phyloP scores from a whole-genome alignment of 2,888 invertebrate genomes.

The Noctua janthe region DNA sequence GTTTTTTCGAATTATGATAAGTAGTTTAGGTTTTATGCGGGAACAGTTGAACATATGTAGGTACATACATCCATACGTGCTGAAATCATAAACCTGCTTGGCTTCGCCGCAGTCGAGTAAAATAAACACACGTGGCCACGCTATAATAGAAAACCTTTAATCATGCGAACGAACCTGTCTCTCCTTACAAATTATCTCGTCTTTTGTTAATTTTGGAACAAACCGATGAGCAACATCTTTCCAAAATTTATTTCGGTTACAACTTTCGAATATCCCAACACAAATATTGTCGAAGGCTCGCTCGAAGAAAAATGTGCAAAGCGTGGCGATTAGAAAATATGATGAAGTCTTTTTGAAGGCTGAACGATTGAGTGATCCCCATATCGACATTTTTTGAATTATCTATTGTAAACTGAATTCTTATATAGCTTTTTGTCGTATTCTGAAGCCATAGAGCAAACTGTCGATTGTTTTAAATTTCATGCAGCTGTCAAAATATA shows the following conservation, averaged over 20 bases:
- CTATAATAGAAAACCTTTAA: slow-evolving; percentile 23
- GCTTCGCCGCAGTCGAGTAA: not conserved
- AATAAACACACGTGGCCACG: not conserved
- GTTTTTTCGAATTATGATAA: not conserved
- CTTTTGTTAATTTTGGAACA: not conserved
- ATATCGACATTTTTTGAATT: slow-evolving; percentile 80
- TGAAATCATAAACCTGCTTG: not conserved
- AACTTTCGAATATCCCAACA: slow-evolving; percentile 91
- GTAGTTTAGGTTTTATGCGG: not conserved
- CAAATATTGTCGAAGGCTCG: slow-evolving; percentile 93
- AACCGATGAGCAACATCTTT: slow-evolving; percentile 32
- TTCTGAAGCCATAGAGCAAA: not conserved
- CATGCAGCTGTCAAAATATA: not conserved
- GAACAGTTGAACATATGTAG: not conserved
- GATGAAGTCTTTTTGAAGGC: slow-evolving; percentile 96
- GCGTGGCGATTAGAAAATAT: slow-evolving; percentile 92
- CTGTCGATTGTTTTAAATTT: not conserved
- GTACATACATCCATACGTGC: not conserved
- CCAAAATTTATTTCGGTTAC: slow-evolving; percentile 92
- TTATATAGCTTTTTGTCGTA: not conserved
- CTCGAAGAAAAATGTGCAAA: slow-evolving; percentile 94
- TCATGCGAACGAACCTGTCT: not conserved
- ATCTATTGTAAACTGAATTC: not conserved
- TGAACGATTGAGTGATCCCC: slow-evolving; percentile 90
- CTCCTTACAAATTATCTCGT: not conserved